phyloP scores from a whole-genome alignment of 2,797 vertebrate species.

The Sebastes matsubarae region DNA sequence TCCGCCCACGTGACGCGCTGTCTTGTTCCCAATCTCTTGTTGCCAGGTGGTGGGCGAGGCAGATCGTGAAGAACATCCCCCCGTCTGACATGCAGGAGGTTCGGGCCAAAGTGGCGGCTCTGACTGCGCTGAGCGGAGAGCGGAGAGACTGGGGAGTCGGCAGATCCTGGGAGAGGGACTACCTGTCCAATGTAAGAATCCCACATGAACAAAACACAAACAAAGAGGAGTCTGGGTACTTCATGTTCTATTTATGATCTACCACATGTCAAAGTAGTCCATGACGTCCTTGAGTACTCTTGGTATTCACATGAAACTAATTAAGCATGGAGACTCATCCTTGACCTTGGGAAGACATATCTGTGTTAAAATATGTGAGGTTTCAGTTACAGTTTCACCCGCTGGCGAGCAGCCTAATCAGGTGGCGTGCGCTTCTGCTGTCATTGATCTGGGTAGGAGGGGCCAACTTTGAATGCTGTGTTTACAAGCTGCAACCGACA shows the following conservation, averaged over 20 bases:
- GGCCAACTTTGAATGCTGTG: too few relatives aligned
- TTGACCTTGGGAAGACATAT: background rate
- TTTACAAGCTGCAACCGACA: too few relatives aligned
- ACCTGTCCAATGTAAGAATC: conserved; percentile 88
- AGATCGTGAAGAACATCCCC: conserved; percentile 93
- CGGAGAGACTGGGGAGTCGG: conserved; percentile 87
- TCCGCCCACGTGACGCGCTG: conserved; percentile 1
- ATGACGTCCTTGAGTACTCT: background rate
- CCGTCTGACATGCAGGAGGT: conserved; percentile 92
- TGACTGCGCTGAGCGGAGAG: conserved; percentile 81
- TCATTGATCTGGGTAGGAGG: too few relatives aligned
- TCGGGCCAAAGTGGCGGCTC: conserved; percentile 89
- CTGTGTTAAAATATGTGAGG: background rate
- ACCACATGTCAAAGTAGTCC: background rate
- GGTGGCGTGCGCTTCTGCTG: too few relatives aligned
- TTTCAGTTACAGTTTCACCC: background rate
- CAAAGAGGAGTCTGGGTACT: background rate
- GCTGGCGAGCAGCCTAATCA: too few relatives aligned
- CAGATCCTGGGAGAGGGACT: conserved; percentile 88
- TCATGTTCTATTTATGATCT: background rate
- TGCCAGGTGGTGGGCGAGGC: conserved; percentile 90
- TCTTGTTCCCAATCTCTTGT: background rate
- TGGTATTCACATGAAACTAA: background rate
- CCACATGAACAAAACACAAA: background rate
- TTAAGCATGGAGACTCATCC: background rate